Base-by-base conservation (phyloP, 2,888 invertebrate species). In the Digitonthophagus gazella region DNA sequence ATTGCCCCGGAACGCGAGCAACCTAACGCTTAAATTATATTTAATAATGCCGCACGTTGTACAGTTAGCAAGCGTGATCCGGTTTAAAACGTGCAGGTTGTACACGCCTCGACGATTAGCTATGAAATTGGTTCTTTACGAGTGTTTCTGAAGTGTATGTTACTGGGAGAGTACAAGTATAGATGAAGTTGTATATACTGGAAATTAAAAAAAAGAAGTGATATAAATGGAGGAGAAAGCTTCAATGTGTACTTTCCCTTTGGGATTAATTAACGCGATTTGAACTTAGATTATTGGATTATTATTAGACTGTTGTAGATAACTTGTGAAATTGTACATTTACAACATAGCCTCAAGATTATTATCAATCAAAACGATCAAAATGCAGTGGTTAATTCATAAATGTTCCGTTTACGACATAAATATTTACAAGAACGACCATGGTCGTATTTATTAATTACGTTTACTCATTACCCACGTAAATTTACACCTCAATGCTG, bases 1-100 rank as follows among this genome's bases (percentile, higher is more conserved):
- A 61, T 61, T 61, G 61, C 11, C 28, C 61, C 19, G 61, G 61
- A 61, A 61, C 61, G 61, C 20, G 20, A 19, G 18, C 18, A 61
- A 61, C 18, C 19, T n/a, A 11, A 19, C 18, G 20, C 61, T 61
- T 61, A 61, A 61, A 61, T 61, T 61, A 61, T 61, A 61, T 61
- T 61, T 61, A 61, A 61, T 61, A 61, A 61, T 61, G 61, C 20
- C 18, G 18, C 16, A 61, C 15, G 16, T 20, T 61, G 61, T 61
- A 61, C 61, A 61, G 61, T 61, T 61, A 61, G 61, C 61, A 61
- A 18, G 61, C 61, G n/a, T 20, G 61, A 44, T 44, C 28, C 11
- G 8, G 28, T 11, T 44, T 44, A 8, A 44, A 6, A 44, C 28
- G 28, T 44, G 28, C 28, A 44, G 28, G 28, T 44, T 44, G 28